Conservation (phyloP, 2,888 invertebrate genomes). For the Tinea semifulvella region DNA sequence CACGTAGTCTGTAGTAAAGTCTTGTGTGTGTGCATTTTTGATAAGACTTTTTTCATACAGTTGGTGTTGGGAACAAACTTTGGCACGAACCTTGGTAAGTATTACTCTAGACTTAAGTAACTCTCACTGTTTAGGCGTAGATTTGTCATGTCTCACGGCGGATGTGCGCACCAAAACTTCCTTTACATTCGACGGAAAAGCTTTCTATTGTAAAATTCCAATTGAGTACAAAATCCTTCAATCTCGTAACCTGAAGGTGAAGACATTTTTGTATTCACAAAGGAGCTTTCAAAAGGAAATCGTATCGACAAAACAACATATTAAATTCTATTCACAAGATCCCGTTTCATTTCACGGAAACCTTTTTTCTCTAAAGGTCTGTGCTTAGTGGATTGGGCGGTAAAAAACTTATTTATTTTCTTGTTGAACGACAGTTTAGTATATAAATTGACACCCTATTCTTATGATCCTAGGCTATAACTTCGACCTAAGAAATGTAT, state of each 20-base stretch:
- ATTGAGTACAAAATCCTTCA: slow-evolving; percentile 8
- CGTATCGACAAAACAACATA: slow-evolving; percentile 11
- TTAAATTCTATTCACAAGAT: slow-evolving; percentile 13
- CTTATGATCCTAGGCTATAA: slow-evolving; percentile 63
- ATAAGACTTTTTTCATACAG: slow-evolving; percentile 35
- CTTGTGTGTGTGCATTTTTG: slow-evolving; percentile 43
- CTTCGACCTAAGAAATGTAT: slow-evolving; percentile 19
- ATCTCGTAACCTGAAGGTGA: slow-evolving; percentile 9
- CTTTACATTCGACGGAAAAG: not conserved
- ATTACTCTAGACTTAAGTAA: slow-evolving; percentile 38
- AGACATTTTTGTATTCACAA: slow-evolving; percentile 11
- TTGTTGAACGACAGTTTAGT: slow-evolving; percentile 19
- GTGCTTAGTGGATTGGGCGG: slow-evolving; percentile 31
- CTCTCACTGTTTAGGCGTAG: not conserved
- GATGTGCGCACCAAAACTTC: not conserved
- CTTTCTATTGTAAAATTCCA: slow-evolving; percentile 8
- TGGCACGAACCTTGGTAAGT: slow-evolving; percentile 49
- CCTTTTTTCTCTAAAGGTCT: slow-evolving; percentile 17
- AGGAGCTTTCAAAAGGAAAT: slow-evolving; percentile 10
- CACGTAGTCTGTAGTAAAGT: slow-evolving; percentile 30
- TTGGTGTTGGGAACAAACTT: slow-evolving; percentile 59
- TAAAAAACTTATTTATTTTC: slow-evolving; percentile 18
- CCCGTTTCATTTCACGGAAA: not conserved
- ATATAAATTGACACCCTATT: slow-evolving; percentile 30
- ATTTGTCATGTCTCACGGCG: not conserved